These are phyloP conservation scores for Cylloceria caligata DNA, from an alignment of 2,888 invertebrate genomes.

Conservation along the genomic window DNA sequence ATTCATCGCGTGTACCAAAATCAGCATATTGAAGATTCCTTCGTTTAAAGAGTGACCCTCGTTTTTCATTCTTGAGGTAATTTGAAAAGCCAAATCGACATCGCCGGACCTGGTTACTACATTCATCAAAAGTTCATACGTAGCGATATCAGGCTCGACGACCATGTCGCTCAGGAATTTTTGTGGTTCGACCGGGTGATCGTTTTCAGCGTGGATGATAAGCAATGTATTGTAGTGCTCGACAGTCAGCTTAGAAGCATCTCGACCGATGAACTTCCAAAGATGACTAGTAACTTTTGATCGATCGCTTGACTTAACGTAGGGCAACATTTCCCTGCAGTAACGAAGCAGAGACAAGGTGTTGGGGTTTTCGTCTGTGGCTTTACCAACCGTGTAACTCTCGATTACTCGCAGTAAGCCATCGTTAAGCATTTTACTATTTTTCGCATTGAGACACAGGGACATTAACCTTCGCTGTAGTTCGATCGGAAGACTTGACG, in stretches of 20 bases:
- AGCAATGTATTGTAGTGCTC: constrained; percentile 87
- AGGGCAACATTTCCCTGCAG: constrained; percentile 86
- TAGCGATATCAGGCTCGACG: constrained; percentile 85
- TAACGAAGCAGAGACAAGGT: constrained; percentile 86
- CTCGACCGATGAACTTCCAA: constrained; percentile 86
- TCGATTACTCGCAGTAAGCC: constrained; percentile 32
- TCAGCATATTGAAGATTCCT: constrained; percentile 87
- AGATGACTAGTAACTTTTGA: constrained; percentile 86
- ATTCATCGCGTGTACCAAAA: constrained; percentile 86
- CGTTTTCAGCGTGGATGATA: constrained; percentile 87
- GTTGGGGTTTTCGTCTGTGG: background rate
- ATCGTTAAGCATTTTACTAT: background rate
- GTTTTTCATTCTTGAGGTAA: constrained; percentile 88
- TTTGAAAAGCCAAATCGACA: constrained; percentile 86
- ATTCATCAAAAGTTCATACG: constrained; percentile 87
- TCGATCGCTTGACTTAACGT: constrained; percentile 85
- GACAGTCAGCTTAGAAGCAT: constrained; percentile 84
- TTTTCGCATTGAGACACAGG: background rate
- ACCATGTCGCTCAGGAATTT: constrained; percentile 85
- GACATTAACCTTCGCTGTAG: background rate
- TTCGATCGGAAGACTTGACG: background rate
- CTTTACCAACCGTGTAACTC: background rate
- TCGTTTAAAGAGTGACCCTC: constrained; percentile 86
- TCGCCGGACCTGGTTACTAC: constrained; percentile 85
- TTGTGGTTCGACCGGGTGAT: constrained; percentile 83